Base-by-base conservation (phyloP, 2,113 vertebrate species). In the Scomber scombrus region DNA sequence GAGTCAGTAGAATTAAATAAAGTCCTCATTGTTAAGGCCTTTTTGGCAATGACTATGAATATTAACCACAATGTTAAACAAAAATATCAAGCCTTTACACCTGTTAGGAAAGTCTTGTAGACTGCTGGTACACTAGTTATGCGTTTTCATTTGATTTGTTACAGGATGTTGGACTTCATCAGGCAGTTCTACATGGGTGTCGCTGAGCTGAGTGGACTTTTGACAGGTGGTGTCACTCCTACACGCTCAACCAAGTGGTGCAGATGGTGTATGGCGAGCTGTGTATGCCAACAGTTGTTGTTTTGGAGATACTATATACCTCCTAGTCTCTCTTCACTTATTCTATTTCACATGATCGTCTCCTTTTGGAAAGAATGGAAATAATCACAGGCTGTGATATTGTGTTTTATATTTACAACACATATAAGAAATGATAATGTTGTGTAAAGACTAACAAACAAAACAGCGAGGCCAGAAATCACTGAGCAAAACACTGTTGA, bases 381-480 rank as follows among this genome's bases (percentile, higher is more conserved):
- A 78, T 63, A 40, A 71, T 88, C 77, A 71, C 68, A 47, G 40
- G 40, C 72, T 82, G 82, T 81, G 77, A 78, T 71, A 80, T 60
- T 72, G 60, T 75, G 78, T 85, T 81, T 93, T 88, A 85, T 93
- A 92, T 92, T 92, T 93, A 90, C 88, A 90, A 88, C 88, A 93
- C 72, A 89, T 88, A 90, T 60, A 80, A 91, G 89, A 90, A 93
- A 84, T 61, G 3, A 83, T 63, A 80, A 89, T 62, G 69, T 81
- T 64, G 78, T 78, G 82, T 72, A 61, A 89, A 84, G 84, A 82
- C 71, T 70, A 85, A 92, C 75, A 82, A 82, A 89, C 56, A 78
- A 78, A 87, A 88, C 81, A 83, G 85, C 70, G 63, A 87, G 81
- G 51, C 82, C 78, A 81, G 79, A 88, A 82, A 88, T 81, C 88